Percentiles rank a stretch among this genome's conserved stretches.
These are phyloP conservation scores for Diarsia dahlii DNA, from an alignment of 2,888 invertebrate species.

Conservation along the genomic window DNA sequence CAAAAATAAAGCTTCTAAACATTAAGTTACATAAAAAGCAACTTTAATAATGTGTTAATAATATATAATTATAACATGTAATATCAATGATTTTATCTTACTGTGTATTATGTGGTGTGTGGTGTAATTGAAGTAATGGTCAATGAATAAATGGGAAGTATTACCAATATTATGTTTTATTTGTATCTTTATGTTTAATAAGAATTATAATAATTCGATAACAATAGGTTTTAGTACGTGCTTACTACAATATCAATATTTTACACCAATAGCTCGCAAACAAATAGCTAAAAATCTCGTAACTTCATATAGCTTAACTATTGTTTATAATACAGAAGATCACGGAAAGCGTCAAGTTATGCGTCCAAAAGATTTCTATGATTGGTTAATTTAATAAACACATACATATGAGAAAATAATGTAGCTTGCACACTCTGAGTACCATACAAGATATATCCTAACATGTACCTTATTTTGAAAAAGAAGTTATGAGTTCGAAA, in stretches of 20 bases:
- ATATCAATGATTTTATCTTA: conserved; percentile 59
- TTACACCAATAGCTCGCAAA: conserved; percentile 17
- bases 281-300: not conserved
- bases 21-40: conserved; percentile 42
- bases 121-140: conserved; percentile 70
- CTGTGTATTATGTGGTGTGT: conserved; percentile 68
- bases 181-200: conserved; percentile 19
- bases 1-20: conserved; percentile 44
- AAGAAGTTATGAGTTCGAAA: not conserved
- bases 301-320: not conserved
- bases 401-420: not conserved
- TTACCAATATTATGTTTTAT: conserved; percentile 59
- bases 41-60: conserved; percentile 54
- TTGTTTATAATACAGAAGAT: conserved; percentile 6
- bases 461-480: not conserved
- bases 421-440: conserved; percentile 36
- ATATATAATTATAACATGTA: conserved; percentile 35
- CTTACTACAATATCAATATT: conserved; percentile 34
- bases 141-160: conserved; percentile 74
- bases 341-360: not conserved
- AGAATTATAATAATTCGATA: conserved; percentile 7
- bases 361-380: not conserved
- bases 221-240: not conserved
- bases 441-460: not conserved
- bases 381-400: conserved; percentile 1